Base-by-base conservation (phyloP, 2,888 invertebrate species). In the Ennomos erosarius region DNA sequence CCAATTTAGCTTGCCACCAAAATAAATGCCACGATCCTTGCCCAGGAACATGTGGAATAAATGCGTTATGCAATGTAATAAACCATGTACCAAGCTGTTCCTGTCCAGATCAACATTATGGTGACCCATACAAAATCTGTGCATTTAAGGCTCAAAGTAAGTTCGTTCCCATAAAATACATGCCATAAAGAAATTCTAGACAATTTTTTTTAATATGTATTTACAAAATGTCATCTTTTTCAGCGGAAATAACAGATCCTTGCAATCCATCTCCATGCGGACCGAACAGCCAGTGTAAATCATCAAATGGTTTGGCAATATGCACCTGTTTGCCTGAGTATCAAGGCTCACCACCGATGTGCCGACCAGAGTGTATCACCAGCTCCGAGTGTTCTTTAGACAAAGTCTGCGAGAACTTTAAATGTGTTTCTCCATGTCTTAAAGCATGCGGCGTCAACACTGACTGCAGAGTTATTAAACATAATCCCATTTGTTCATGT, bases 1-100 rank as follows among this genome's bases (percentile, higher is more conserved):
- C 94, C 49, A 94, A 95, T 77, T 86, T 93, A 73, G 96, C 96
- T 10, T 97, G 97, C 75, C 93, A 95, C 16, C 94, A 95, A 82
- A 94, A 95, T 74, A 96, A 96, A 89, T 96, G 96, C 78, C 92
- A 93, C 67, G 96, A 97, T 84, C 97, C 97, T 1, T 97, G 97
- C 71, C 95, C 95, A 1, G 96, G 96, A 39, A 94, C 94, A 8
- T 97, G 97, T 75, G 96, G 96, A 11, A 82, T 94, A 60, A 95
- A 95, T 80, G 95, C 96, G 3, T 88, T 94, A 62, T 97, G 97
- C 78, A 93, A 94, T 72, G 96, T 96, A 9, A 92, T 95, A 36
- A 96, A 95, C 75, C 97, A 97, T 81, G 93, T 95, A 62, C 96
- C 97, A n/a, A 94, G 93, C 61, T 96, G 96, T 78, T 93, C 92